Evolutionary conservation across 2,888 invertebrate genomes (phyloP), one percentile per base, ranked within the genome.

Genomic region (Carterocephalus palaemon): DNA sequence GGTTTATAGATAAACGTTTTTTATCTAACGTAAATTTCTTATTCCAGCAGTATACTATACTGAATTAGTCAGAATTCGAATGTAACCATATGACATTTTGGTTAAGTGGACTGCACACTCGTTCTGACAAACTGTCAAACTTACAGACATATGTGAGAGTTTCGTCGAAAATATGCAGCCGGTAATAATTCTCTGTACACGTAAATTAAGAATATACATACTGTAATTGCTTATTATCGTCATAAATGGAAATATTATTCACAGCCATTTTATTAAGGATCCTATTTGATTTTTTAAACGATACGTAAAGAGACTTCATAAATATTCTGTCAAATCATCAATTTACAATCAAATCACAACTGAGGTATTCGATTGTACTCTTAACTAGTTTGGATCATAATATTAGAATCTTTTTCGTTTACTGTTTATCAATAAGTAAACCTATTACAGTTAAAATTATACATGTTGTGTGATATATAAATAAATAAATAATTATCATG

Each of bases 231-330:
- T 34, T 36, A 43, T 28, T 8, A 15, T 33, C 34, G 12, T 43
- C 28, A 29, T 20, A 23, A 34, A 42, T 42, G 42, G 42, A 28
- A 42, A 42, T 43, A 22, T 36, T 22, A 34, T 22, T 43, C 42
- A 43, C 42, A 43, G 42, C 42, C 42, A 43, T 43, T 19, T 43
- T 29, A 34, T 43, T 36, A 22, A 43, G 22, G 12, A 22, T 34
- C 20, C 34, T 36, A 34, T 22, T 17, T 16, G 17, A n/a, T n/a
- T n/a, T 42, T 28, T n/a, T 12, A 24, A 41, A 33, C 3, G 23
- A 16, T 13, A 42, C 19, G 42, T 26, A n/a, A n/a, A n/a, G n/a
- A n/a, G n/a, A n/a, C n/a, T n/a, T n/a, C n/a, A n/a, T n/a, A n/a
- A n/a, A n/a, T n/a, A n/a, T n/a, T n/a, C n/a, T n/a, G n/a, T n/a